These are phyloP conservation scores for Elaphurus davidianus DNA, from an alignment of 2,113 vertebrate genomes.

Conservation along the genomic window DNA sequence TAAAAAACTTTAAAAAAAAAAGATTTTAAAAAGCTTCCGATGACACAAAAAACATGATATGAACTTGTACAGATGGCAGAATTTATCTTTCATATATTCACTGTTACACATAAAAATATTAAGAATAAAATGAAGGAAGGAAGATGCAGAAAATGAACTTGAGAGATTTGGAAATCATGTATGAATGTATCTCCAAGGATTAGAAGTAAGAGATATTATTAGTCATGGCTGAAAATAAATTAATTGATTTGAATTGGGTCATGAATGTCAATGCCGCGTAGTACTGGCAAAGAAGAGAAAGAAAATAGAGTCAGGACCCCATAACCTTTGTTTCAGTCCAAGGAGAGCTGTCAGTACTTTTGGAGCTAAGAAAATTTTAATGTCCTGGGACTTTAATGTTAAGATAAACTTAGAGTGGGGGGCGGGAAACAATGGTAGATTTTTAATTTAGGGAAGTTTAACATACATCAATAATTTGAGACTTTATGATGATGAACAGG, in stretches of 20 bases:
- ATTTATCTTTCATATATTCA: background rate
- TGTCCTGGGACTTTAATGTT: background rate
- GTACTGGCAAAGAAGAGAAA: background rate
- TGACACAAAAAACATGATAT: background rate
- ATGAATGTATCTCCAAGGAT: background rate
- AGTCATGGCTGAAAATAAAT: background rate
- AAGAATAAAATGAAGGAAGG: background rate
- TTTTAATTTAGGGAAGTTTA: background rate
- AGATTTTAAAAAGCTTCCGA: background rate
- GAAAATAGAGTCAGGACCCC: background rate
- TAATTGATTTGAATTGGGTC: background rate
- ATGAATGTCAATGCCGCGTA: background rate
- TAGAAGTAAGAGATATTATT: background rate
- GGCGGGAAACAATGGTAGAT: background rate
- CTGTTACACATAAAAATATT: background rate
- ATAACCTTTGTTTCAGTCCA: background rate
- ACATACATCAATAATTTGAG: background rate
- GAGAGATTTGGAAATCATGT: background rate
- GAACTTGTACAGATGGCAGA: background rate
- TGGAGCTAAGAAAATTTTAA: background rate
- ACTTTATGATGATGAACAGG: background rate
- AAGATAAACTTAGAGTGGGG: background rate
- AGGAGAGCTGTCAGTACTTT: background rate
- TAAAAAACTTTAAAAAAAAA: background rate
- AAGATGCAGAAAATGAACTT: background rate